Base-by-base conservation (phyloP, 2,888 invertebrate genomes). In the Ophion ellenae region DNA sequence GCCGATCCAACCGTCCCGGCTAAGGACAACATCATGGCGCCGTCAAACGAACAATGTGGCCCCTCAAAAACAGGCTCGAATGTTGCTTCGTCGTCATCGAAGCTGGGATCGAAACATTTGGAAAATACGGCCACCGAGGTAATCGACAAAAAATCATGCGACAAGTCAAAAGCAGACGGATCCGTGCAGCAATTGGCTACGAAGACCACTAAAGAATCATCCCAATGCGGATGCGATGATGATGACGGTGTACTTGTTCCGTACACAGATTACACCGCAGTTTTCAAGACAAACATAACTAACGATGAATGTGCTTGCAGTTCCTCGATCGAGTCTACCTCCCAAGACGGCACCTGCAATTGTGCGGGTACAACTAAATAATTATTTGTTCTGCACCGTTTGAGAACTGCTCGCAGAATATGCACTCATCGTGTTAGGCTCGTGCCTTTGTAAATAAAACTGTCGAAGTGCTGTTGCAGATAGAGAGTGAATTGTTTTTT, bases 251-350 rank as follows among this genome's bases (percentile, higher is more conserved):
- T 17, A 24, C 20, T 69, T 5, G 70, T 78, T 45, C 70, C 84
- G 9, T 53, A 76, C 47, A 76, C 71, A 11, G 59, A 84, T 66
- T 70, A 71, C 32, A 71, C 69, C 28, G 59, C 73, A 11, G 77
- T 63, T 17, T 57, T 63, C 40, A 36, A n/a, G 6, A 1, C 64
- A 24, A 71, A 75, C 45, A 61, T 61, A 17, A 20, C 53, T 4
- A 67, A 66, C 17, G 40, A 61, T 53, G 80, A 28, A 10, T 67
- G 45, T 71, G 11, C 14, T 28, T 47, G 59, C 24, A 45, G 36
- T 24, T 83, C 59, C 17, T 61, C 74, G 40, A 74, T 63, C 47
- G 86, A 83, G 9, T 74, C 74, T 0, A 69, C 47, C 11, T 61
- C 74, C 14, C 53, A 40, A 47, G 28, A 81, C 17, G 76, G 80